These are phyloP conservation scores for Elgonia sp. DNA, from an alignment of 2,888 invertebrate genomes.

Conservation along the genomic window DNA sequence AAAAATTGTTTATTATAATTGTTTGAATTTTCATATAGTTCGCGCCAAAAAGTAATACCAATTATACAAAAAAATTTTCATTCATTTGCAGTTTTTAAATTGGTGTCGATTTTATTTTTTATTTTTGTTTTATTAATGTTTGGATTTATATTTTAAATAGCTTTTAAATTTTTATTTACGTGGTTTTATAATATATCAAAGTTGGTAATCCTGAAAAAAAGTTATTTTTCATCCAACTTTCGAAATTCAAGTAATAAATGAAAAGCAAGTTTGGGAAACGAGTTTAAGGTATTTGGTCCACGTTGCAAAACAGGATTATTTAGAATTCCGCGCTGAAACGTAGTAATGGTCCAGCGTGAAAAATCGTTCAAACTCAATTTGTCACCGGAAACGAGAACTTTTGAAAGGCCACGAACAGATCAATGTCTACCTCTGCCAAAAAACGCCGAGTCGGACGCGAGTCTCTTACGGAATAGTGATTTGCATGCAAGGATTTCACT, in stretches of 20 bases:
- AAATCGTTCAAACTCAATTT: slow-evolving; percentile 70
- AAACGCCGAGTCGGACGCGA: slow-evolving; percentile 56
- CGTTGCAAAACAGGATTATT: slow-evolving; percentile 62
- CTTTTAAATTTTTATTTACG: no score
- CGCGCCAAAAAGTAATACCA: no score
- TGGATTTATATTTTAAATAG: not conserved
- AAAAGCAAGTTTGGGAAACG: slow-evolving; percentile 31
- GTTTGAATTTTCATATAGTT: no score
- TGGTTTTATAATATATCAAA: not conserved
- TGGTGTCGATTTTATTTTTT: no score
- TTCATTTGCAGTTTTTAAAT: no score
- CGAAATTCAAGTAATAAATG: slow-evolving; percentile 4
- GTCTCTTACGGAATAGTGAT: slow-evolving; percentile 61
- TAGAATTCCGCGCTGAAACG: slow-evolving; percentile 56
- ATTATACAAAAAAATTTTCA: no score
- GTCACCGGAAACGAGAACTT: slow-evolving; percentile 70
- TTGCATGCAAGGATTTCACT: slow-evolving; percentile 71
- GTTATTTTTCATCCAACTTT: not conserved
- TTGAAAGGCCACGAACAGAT: slow-evolving; percentile 66
- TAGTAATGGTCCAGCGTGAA: slow-evolving; percentile 58
- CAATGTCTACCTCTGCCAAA: slow-evolving; percentile 61
- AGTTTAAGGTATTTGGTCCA: slow-evolving; percentile 54
- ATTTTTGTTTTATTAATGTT: not conserved
- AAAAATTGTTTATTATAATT: not conserved
- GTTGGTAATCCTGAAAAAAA: not conserved